Conservation (phyloP, 2,888 invertebrate genomes). For the Julus scanicus region DNA sequence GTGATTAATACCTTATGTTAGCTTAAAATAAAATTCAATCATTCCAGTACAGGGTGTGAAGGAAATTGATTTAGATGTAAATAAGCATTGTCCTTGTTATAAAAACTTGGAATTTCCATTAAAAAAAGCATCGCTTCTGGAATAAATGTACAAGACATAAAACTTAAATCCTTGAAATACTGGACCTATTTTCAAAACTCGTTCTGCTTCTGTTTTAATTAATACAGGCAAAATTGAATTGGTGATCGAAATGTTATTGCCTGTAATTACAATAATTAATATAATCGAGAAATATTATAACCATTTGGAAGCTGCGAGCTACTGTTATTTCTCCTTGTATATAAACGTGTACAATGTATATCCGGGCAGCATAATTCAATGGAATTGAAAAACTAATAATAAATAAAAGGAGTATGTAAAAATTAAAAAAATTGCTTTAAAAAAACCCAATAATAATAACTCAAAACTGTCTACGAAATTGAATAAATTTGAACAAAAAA, state of each 20-base stretch:
- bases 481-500: not conserved
- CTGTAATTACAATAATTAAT: not conserved
- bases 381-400: not conserved
- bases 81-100: not conserved
- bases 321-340: not conserved
- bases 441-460: slow-evolving; percentile 21
- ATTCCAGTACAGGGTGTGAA: not conserved
- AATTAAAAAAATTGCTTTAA: not conserved
- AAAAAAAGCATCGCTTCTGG: not conserved
- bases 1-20: too few relatives aligned
- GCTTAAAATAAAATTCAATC: too few relatives aligned
- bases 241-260: not conserved
- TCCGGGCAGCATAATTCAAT: not conserved
- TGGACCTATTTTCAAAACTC: not conserved
- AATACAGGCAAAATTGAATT: not conserved
- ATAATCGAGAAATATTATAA: not conserved
- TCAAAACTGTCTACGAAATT: not conserved
- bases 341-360: not conserved
- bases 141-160: not conserved
- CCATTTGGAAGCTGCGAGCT: not conserved
- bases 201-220: not conserved
- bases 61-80: not conserved
- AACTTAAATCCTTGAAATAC: not conserved
- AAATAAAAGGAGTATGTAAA: not conserved
- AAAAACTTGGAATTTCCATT: not conserved